These are phyloP conservation scores for Ceratoteleas bidentatus DNA, from an alignment of 1,140 invertebrate genomes.

Conservation along the genomic window DNA sequence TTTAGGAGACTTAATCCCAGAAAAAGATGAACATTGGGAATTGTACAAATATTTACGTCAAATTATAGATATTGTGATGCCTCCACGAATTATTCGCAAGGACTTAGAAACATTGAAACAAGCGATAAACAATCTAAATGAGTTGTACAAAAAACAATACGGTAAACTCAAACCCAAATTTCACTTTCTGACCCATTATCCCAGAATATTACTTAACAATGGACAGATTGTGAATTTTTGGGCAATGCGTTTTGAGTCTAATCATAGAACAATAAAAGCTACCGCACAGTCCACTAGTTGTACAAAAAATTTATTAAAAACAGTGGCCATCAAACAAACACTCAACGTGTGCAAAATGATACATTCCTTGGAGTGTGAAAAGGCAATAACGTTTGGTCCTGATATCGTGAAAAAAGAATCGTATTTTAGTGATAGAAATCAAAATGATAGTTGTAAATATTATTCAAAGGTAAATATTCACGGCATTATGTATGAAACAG, in stretches of 20 bases:
- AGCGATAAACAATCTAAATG: neutral
- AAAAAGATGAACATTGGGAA: neutral
- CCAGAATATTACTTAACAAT: neutral
- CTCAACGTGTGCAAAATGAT: conserved; percentile 3
- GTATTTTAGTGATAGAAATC: neutral
- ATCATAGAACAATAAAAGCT: neutral
- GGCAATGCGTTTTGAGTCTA: conserved; percentile 5
- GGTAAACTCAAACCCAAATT: conserved; percentile 4
- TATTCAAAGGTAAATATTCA: neutral
- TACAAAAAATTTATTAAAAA: conserved; percentile 2
- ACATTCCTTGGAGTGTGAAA: neutral
- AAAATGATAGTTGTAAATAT: neutral
- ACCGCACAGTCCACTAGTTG: neutral
- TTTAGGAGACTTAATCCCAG: neutral
- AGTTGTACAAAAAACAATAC: neutral
- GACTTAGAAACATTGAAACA: neutral
- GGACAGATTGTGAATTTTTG: neutral
- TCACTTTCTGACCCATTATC: neutral
- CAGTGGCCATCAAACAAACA: conserved; percentile 1
- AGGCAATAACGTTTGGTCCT: neutral
- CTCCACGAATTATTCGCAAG: neutral
- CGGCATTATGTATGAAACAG: neutral
- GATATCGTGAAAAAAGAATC: neutral
- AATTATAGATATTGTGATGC: neutral
- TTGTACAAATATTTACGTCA: neutral